Conservation (phyloP, 1,140 invertebrate genomes). For the Drosophila truncata region DNA sequence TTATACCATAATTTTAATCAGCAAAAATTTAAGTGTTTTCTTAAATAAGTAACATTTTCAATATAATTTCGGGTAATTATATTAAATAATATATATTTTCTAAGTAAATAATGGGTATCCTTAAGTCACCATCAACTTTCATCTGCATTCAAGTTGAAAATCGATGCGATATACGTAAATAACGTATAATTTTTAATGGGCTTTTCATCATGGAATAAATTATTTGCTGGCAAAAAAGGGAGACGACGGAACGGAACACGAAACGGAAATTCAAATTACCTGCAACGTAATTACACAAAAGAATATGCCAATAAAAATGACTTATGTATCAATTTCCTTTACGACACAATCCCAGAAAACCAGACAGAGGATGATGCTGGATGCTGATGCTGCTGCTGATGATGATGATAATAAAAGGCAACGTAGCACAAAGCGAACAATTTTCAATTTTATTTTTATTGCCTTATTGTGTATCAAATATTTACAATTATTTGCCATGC, state of each 20-base stretch:
- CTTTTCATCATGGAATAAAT: constrained; percentile 47
- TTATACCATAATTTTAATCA: not conserved
- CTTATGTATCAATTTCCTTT: constrained; percentile 84
- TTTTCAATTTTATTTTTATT: constrained; percentile 84
- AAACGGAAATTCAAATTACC: constrained; percentile 78
- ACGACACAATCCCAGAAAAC: constrained; percentile 48
- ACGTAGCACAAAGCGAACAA: constrained; percentile 72
- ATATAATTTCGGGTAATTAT: not conserved
- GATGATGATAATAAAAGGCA: constrained; percentile 78
- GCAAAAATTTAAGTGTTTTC: too few relatives aligned
- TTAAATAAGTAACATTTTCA: not conserved
- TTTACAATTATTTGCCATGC: constrained; percentile 83
- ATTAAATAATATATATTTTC: not conserved
- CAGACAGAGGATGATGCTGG: constrained; percentile 36
- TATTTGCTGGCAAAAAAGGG: constrained; percentile 1
- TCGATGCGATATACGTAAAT: constrained; percentile 53
- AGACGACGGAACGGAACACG: not conserved
- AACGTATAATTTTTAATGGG: constrained; percentile 54
- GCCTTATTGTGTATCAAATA: constrained; percentile 85
- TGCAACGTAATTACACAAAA: constrained; percentile 81
- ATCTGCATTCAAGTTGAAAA: constrained; percentile 25
- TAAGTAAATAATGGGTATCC: not conserved
- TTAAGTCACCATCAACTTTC: not conserved
- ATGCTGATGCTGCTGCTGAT: constrained; percentile 56
- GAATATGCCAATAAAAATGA: constrained; percentile 84